Conservation (phyloP, 1,140 invertebrate species). For the Camponotus vicinus region DNA sequence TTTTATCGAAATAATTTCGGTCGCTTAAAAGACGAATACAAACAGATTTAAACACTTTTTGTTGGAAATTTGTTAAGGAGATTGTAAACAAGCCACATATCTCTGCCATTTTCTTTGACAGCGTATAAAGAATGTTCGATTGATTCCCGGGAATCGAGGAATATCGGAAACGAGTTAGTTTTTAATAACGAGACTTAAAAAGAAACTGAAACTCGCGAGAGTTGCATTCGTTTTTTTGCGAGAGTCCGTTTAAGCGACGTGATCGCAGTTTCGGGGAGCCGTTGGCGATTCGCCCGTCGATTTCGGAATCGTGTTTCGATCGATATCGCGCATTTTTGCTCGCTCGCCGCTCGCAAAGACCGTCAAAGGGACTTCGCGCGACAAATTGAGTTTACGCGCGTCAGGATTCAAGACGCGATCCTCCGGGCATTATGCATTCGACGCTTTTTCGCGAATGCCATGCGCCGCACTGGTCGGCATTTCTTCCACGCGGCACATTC, state of each 20-base stretch:
- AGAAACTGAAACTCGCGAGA: slow-evolving; percentile 34
- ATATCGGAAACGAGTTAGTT: slow-evolving; percentile 74
- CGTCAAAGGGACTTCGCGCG: background rate
- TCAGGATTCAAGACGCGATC: slow-evolving; percentile 15
- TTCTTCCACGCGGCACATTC: slow-evolving; percentile 24
- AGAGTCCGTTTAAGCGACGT: slow-evolving; percentile 50
- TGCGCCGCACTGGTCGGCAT: background rate
- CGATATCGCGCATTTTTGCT: slow-evolving; percentile 40
- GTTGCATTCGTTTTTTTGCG: slow-evolving; percentile 59
- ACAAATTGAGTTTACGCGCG: slow-evolving; percentile 46
- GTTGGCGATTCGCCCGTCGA: background rate
- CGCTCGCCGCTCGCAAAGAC: background rate
- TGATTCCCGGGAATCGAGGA: slow-evolving; percentile 55
- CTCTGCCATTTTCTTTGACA: slow-evolving; percentile 19
- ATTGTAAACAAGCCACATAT: slow-evolving; percentile 57
- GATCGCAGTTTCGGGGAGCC: background rate
- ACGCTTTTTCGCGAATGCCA: slow-evolving; percentile 31
- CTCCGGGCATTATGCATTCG: slow-evolving; percentile 26
- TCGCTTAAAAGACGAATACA: background rate
- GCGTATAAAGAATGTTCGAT: slow-evolving; percentile 63
- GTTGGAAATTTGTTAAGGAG: slow-evolving; percentile 74
- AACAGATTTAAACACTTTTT: slow-evolving; percentile 73
- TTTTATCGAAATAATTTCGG: background rate
- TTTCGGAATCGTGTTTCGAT: slow-evolving; percentile 11
- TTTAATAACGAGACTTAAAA: slow-evolving; percentile 72